Base-by-base conservation (phyloP, 2,113 vertebrate species). In the Parus major region DNA sequence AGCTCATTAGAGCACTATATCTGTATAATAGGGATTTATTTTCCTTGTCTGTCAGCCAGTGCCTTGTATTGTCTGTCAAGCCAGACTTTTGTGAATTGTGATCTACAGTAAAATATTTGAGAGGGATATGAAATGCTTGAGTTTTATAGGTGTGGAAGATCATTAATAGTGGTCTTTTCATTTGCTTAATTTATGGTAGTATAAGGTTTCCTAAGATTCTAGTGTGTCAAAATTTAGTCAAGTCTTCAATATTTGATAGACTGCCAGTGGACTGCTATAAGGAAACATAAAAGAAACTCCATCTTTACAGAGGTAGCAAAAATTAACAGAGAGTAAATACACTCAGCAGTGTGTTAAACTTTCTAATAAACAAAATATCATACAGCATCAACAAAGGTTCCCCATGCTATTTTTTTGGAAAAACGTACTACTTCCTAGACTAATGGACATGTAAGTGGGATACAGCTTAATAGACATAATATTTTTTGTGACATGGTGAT, bases 1-100 rank as follows among this genome's bases (percentile, higher is more conserved):
- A 57, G 77, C 80, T 97, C 94, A 88, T 95, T 95, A 97, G 50
- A 95, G 22, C 19, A 29, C 42, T 84, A 1, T 36, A 60, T 61
- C 22, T 57, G 27, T 80, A 33, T 52, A 77, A 56, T 10, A 55
- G 33, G 29, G 60, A 61, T 84, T 82, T 69, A 25, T 86, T 66
- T 90, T 81, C 80, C 29, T 55, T 63, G 5, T 63, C 78, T 50
- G 25, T 86, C 92, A 82, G 46, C 69, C 71, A 89, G 81, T 29
- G 64, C 44, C 53, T 94, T 19, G 29, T 77, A 93, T 19, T 86
- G 72, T 27, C 71, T 79, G 31, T 68, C 71, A 92, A 91, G 69
- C 71, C 86, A 94, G 57, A 85, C 44, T 76, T 86, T 4, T 15
- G 11, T 15, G 44, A 93, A 83, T 53, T 82, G 36, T 55, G 29